These are phyloP conservation scores for Horisme vitalbata DNA, from an alignment of 2,888 invertebrate species.

Conservation along the genomic window DNA sequence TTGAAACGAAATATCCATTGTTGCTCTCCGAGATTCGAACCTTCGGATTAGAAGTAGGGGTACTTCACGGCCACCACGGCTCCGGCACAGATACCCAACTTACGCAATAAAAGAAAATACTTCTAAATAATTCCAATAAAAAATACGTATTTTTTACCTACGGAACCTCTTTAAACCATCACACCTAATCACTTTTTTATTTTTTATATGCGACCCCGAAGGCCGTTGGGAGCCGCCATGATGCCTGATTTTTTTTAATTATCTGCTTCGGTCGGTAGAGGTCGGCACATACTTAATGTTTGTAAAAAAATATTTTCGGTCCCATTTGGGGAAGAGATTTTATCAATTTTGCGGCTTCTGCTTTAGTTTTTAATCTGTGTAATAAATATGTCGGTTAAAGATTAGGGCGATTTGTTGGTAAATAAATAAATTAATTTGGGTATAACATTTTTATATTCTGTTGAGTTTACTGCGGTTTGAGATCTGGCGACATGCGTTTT, in stretches of 20 bases:
- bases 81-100: no score
- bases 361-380: slow-evolving; percentile 20
- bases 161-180: neutral
- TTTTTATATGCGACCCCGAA: slow-evolving; percentile 42
- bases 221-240: slow-evolving; percentile 69
- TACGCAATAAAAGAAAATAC: no score
- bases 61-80: no score
- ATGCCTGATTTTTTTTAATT: slow-evolving; percentile 68
- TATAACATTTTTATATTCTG: neutral
- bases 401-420: slow-evolving; percentile 10
- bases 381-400: slow-evolving; percentile 21
- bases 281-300: slow-evolving; percentile 28
- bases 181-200: slow-evolving; percentile 46
- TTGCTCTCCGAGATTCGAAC: no score
- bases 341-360: slow-evolving; percentile 26
- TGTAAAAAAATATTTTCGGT: slow-evolving; percentile 27
- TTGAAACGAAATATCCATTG: no score
- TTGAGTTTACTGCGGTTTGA: no score
- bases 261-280: slow-evolving; percentile 35
- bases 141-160: neutral
- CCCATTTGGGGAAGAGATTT: slow-evolving; percentile 30
- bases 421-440: slow-evolving; percentile 15
- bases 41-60: no score
- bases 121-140: neutral
- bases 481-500: no score